Evolutionary conservation across 2,888 invertebrate genomes (phyloP).

Genomic region (Tupiocoris notatus): DNA sequence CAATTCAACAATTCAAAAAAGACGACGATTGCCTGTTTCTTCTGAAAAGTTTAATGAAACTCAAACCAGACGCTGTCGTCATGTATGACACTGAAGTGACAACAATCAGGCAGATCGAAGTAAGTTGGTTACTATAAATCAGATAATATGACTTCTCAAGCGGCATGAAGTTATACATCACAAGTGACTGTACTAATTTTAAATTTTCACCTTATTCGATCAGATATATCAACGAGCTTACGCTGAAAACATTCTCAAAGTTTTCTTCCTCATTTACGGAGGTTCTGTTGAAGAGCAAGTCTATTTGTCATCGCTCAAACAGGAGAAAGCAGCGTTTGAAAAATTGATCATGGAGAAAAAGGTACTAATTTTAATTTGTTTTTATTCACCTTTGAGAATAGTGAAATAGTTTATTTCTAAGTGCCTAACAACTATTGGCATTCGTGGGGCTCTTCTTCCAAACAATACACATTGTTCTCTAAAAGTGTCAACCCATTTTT

Average conservation of each 20-base stretch:
- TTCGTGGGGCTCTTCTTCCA: too few relatives aligned
- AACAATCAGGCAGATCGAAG: conserved; percentile 86
- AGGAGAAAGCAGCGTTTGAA: conserved; percentile 95
- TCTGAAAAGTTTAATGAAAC: conserved; percentile 55
- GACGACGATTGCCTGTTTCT: conserved; percentile 70
- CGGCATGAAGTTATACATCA: neutral
- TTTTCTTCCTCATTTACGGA: conserved; percentile 87
- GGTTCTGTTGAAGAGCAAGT: conserved; percentile 96
- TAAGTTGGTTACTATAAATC: conserved; percentile 52
- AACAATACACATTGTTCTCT: too few relatives aligned
- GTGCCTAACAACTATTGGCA: too few relatives aligned
- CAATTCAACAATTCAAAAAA: conserved; percentile 76
- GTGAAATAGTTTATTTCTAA: too few relatives aligned
- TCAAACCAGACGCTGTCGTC: conserved; percentile 75
- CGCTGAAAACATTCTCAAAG: conserved; percentile 61
- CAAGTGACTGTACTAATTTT: neutral
- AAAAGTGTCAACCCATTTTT: too few relatives aligned
- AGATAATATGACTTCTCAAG: neutral
- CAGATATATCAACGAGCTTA: conserved; percentile 64
- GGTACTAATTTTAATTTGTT: too few relatives aligned
- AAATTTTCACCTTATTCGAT: too few relatives aligned
- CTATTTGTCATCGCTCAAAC: conserved; percentile 82
- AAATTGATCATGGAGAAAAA: conserved; percentile 86
- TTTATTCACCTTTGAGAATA: neutral
- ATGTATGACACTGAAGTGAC: conserved; percentile 87